Base-by-base conservation (phyloP, 2,113 vertebrate genomes). In the Macquaria ambigua region DNA sequence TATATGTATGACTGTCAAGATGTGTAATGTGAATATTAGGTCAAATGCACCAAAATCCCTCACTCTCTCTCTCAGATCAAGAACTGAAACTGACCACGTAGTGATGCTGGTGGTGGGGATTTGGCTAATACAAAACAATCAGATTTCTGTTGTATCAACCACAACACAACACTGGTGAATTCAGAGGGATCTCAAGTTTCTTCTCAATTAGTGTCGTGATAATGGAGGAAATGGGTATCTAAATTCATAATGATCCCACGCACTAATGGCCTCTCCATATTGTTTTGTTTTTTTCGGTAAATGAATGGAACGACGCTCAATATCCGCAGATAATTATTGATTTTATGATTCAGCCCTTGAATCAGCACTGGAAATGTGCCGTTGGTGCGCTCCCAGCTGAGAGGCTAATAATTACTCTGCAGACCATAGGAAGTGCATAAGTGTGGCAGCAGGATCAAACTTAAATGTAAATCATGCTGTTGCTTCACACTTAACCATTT, bases 311-410 rank as follows among this genome's bases (percentile, higher is more conserved):
- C 23, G 7, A 16, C 37, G 31, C 64, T 82, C 55, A 21, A 1
- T 75, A 28, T 77, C 31, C n/a, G 31, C 74, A 69, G 53, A 74
- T 86, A 68, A 90, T 88, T 89, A 90, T 88, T 89, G 85, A 85
- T 90, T 83, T 84, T 28, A 34, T 2, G 34, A 48, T 56, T 61
- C 62, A 62, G 67, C n/a, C 25, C 16, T 79, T 59, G 71, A 76
- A 53, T 81, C 53, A 39, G 61, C 8, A 8, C 46, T 74, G 18
- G 37, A 70, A 48, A 37, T 4, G 46, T 61, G 69, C 37, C 64
- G 12, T 53, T 23, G 14, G 15, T 76, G 39, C 6, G 18, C 62
- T 72, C 11, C 55, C 61, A 21, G 52, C 58, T 62, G 20, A 55
- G 66, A 79, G 85, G 37, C 73, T 58, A 12, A 46, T 71, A 66